Base-by-base conservation (phyloP, 2,888 invertebrate species). In the Tetheella fluctuosa region DNA sequence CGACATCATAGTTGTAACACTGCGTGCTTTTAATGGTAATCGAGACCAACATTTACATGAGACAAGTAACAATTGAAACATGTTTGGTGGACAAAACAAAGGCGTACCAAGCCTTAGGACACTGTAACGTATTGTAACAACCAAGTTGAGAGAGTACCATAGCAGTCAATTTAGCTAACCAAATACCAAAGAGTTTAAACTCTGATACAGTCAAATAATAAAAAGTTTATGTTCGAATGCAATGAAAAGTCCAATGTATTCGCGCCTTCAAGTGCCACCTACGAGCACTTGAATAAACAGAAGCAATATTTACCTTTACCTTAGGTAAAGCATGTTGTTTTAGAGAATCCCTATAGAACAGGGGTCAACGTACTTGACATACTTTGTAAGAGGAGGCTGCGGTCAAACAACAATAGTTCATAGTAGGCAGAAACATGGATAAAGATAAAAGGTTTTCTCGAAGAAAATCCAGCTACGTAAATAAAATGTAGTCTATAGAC, bases 321-420 rank as follows among this genome's bases (percentile, higher is more conserved):
- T 84, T 78, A 77, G 74, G 79, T 72, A 72, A 77, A 76, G 76
- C 77, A 77, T 85, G 86, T 89, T 87, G 84, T 88, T 85, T 84
- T 86, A 88, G 83, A 82, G 82, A 80, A 75, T 77, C 77, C 39
- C 79, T 78, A 75, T 73, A 70, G 76, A 76, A 75, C 79, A 75
- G 71, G 72, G 89, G 88, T 88, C 85, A 85, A 76, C 65, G 85
- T 68, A 78, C 88, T 89, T 88, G 86, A 87, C 88, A 83, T 65
- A 78, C 77, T 77, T 76, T 69, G 60, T 64, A 73, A 71, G 66
- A 68, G 61, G 67, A 71, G 67, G 60, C 70, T 71, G 65, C 63
- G 34, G 55, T 34, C 37, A 57, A 62, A 69, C 62, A 69, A 69
- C 67, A 65, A 55, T 55, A 23, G 55, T 34, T 34, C 20, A 34